Evolutionary conservation across 2,113 vertebrate genomes (phyloP).

Genomic region (Strix aluco): DNA sequence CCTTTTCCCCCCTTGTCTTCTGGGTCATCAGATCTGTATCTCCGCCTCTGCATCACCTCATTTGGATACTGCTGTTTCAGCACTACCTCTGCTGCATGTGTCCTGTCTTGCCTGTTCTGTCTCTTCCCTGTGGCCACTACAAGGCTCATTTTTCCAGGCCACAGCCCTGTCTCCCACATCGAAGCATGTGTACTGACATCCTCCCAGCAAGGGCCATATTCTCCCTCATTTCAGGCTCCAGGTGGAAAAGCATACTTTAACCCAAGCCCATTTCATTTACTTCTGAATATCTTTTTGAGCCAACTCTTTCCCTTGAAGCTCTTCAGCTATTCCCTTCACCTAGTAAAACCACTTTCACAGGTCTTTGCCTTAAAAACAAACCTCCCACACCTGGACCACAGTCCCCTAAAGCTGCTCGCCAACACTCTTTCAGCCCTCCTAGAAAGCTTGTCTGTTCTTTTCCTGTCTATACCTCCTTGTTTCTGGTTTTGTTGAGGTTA

Average conservation of each 20-base stretch:
- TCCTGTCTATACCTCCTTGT: background rate
- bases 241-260: background rate
- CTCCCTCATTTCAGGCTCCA: background rate
- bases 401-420: background rate
- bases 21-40: background rate
- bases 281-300: background rate
- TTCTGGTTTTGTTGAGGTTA: background rate
- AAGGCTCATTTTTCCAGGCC: background rate
- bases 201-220: background rate
- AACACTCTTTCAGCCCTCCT: background rate
- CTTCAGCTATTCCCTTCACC: background rate
- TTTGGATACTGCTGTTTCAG: background rate
- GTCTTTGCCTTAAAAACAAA: background rate
- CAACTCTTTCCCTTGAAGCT: background rate
- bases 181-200: fast-evolving
- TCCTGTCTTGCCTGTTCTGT: background rate
- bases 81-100: background rate
- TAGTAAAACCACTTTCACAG: background rate
- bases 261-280: background rate
- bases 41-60: background rate
- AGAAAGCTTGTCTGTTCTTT: background rate
- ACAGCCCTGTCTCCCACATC: fast-evolving
- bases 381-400: background rate
- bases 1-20: background rate
- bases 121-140: background rate